These are phyloP conservation scores for Hypomecis punctinalis DNA, from an alignment of 2,888 invertebrate genomes.

Conservation along the genomic window DNA sequence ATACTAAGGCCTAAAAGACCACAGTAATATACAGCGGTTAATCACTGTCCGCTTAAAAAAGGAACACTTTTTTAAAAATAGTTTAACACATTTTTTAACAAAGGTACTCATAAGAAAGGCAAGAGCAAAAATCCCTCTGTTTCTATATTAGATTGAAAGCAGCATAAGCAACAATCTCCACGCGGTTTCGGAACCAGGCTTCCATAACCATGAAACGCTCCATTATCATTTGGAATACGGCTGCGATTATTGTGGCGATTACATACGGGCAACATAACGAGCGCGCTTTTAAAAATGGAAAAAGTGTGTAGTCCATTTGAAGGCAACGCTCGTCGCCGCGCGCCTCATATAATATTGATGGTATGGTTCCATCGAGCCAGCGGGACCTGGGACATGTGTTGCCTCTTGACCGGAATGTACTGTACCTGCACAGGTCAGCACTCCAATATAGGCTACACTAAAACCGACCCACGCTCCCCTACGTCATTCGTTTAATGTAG, in stretches of 20 bases:
- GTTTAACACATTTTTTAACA: too few relatives aligned
- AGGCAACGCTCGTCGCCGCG: slow-evolving; percentile 42
- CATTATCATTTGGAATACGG: slow-evolving; percentile 33
- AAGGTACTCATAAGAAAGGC: too few relatives aligned
- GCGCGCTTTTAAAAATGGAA: slow-evolving; percentile 41
- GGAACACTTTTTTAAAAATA: too few relatives aligned
- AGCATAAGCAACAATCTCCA: slow-evolving; percentile 6
- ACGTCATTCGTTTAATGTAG: slow-evolving; percentile 20
- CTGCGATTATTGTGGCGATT: slow-evolving; percentile 38
- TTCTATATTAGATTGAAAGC: neutral
- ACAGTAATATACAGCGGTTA: too few relatives aligned
- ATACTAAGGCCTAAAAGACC: too few relatives aligned
- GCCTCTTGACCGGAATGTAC: slow-evolving; percentile 46
- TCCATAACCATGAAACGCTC: slow-evolving; percentile 15
- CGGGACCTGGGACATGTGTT: slow-evolving; percentile 49
- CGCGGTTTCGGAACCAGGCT: slow-evolving; percentile 11
- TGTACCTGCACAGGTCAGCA: slow-evolving; percentile 42
- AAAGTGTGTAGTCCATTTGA: slow-evolving; percentile 48
- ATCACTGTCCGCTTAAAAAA: too few relatives aligned
- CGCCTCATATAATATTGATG: slow-evolving; percentile 69
- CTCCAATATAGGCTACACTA: slow-evolving; percentile 26
- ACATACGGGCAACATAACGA: slow-evolving; percentile 37
- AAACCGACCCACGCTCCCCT: slow-evolving; percentile 15
- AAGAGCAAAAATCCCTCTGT: neutral
- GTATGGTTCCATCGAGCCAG: slow-evolving; percentile 39